phyloP scores from a whole-genome alignment of 2,888 invertebrate genomes.

The Troides aeacus region DNA sequence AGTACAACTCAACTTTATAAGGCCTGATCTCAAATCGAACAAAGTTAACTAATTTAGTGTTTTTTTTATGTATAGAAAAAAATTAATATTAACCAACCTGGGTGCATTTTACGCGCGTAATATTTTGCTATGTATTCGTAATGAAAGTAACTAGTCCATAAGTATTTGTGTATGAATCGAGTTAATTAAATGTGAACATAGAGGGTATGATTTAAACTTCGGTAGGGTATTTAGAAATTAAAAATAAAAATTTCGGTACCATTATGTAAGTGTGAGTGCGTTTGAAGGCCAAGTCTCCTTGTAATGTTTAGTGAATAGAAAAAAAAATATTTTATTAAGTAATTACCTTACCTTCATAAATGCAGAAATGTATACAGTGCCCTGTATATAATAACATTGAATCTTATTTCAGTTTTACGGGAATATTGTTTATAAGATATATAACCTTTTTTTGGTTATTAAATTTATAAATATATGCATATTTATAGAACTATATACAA shows the following conservation, averaged over 20 bases:
- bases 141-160: conserved; percentile 36
- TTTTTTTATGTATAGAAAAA: conserved; percentile 34
- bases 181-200: conserved; percentile 8
- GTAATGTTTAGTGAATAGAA: conserved; percentile 6
- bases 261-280: conserved; percentile 18
- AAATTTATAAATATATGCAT: no score
- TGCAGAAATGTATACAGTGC: no score
- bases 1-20: conserved; percentile 37
- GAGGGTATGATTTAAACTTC: conserved; percentile 16
- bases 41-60: conserved; percentile 45
- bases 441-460: no score
- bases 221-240: conserved; percentile 21
- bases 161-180: conserved; percentile 25
- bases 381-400: no score
- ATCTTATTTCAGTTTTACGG: no score
- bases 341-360: not conserved
- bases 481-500: no score
- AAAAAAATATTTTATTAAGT: not conserved
- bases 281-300: conserved; percentile 1
- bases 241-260: conserved; percentile 10
- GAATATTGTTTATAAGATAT: no score
- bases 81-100: conserved; percentile 13
- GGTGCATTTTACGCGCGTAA: conserved; percentile 27
- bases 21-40: conserved; percentile 60
- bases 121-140: conserved; percentile 27